Conservation (phyloP, 2,113 vertebrate species). For the Varanus komodoensis region DNA sequence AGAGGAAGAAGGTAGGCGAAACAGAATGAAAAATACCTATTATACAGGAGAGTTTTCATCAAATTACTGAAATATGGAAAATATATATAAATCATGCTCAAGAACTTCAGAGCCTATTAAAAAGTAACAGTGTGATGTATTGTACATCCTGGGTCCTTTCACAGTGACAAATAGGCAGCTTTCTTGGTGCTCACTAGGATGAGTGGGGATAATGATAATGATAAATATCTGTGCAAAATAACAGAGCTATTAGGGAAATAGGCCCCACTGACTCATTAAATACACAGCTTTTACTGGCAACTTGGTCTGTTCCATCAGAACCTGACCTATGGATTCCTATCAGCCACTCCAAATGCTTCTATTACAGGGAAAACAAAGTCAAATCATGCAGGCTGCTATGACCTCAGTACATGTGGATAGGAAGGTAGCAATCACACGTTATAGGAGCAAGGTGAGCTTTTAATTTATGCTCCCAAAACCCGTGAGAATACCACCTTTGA, state of each 20-base stretch:
- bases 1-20: neutral
- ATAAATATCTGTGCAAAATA: constrained; percentile 70
- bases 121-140: constrained; percentile 67
- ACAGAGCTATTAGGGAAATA: constrained; percentile 49
- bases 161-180: constrained; percentile 73
- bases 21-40: constrained; percentile 17
- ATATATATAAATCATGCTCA: constrained; percentile 38
- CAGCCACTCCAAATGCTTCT: constrained; percentile 26
- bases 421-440: neutral
- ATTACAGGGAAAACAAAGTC: neutral
- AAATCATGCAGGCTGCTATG: too few species aligned
- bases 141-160: constrained; percentile 62
- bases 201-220: constrained; percentile 72
- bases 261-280: constrained; percentile 67
- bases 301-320: constrained; percentile 55
- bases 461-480: too few species aligned
- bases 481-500: too few species aligned
- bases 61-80: constrained; percentile 29
- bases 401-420: too few species aligned
- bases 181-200: constrained; percentile 59
- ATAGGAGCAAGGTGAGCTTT: neutral
- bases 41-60: constrained; percentile 46
- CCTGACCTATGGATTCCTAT: constrained; percentile 54
- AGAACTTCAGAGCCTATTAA: constrained; percentile 66
- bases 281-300: constrained; percentile 46